Base-by-base conservation (phyloP, 2,797 vertebrate genomes). In the Scleropages formosus region DNA sequence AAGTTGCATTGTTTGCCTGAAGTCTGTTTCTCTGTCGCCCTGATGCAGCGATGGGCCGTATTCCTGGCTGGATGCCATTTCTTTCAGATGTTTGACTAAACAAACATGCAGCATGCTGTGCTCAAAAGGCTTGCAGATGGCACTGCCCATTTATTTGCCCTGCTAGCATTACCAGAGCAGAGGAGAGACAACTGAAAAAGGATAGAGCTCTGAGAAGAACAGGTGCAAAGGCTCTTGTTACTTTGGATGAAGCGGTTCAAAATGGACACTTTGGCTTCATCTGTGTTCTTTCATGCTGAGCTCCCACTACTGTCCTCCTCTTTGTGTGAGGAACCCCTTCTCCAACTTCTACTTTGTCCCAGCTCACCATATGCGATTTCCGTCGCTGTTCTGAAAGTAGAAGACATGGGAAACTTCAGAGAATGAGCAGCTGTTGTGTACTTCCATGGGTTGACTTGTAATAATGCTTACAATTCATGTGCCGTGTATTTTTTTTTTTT, bases 51-150 rank as follows among this genome's bases (percentile, higher is more conserved):
- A n/a, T 15, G 20, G 58, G 58, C 63, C 75, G 73, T 56, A 56
- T 46, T 58, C 27, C 22, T 31, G 63, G 26, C 64, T 56, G 64
- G 20, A 18, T 46, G 63, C 13, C 12, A 20, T 58, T 58, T 26
- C 31, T 75, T 58, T 75, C 49, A 46, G 53, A 62, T 44, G 67
- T 72, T 64, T 64, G 26, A 39, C 49, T 53, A 64, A 47, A 72
- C 27, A 77, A 64, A 65, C 31, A n/a, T n/a, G n/a, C 26, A 51
- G 22, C 74, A 62, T 18, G 20, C 59, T 51, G 68, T 39, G 47
- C 51, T 13, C 22, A 44, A 7, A 15, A 0, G 0, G 13, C 20
- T 31, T 24, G 20, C 75, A 72, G 67, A 63, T 76, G 75, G 67
- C 49, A 68, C 44, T 11, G 31, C 47, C 9, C n/a, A 20, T 60